A percentile compares a stretch with the other conserved stretches of the same genome.
Evolutionary conservation across 1,140 invertebrate genomes (phyloP).

Genomic region (Tetragnatha versicolor): DNA sequence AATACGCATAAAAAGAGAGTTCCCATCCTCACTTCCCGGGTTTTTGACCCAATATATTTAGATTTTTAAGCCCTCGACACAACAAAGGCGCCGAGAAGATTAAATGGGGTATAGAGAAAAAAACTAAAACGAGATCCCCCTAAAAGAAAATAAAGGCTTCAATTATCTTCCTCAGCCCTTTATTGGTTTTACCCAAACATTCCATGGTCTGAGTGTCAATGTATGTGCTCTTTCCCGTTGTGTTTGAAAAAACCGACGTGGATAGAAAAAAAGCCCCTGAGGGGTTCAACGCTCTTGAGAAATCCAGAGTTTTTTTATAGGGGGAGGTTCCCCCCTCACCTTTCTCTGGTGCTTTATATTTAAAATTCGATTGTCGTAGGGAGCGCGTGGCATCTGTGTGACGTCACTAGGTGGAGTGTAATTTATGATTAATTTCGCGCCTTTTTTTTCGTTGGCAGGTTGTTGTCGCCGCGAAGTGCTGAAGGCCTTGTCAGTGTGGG

Average conservation of each 20-base stretch:
- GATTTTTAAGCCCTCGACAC: no score
- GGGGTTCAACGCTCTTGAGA: conserved; percentile 44
- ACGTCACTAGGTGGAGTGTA: not conserved
- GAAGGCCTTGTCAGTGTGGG: no score
- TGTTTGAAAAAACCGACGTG: conserved; percentile 53
- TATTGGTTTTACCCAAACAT: conserved; percentile 49
- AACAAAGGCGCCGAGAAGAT: conserved; percentile 13
- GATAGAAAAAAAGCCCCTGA: no score
- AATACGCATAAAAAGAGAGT: no score
- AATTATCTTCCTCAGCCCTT: conserved; percentile 45
- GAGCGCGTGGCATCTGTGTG: conserved; percentile 32
- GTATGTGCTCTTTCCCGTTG: conserved; percentile 22
- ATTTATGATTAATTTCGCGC: no score
- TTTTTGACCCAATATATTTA: no score
- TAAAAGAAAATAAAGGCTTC: conserved; percentile 47
- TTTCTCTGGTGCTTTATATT: conserved; percentile 41
- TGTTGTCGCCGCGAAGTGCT: not conserved
- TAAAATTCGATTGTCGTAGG: conserved; percentile 37
- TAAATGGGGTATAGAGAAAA: conserved; percentile 23
- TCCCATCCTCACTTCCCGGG: no score
- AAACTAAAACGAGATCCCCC: conserved; percentile 18
- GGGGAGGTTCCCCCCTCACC: not conserved
- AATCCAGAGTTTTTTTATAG: conserved; percentile 15
- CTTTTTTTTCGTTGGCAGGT: conserved; percentile 9
- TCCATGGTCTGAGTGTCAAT: conserved; percentile 22